phyloP scores from a whole-genome alignment of 2,888 invertebrate species.

The Lagria hirta region DNA sequence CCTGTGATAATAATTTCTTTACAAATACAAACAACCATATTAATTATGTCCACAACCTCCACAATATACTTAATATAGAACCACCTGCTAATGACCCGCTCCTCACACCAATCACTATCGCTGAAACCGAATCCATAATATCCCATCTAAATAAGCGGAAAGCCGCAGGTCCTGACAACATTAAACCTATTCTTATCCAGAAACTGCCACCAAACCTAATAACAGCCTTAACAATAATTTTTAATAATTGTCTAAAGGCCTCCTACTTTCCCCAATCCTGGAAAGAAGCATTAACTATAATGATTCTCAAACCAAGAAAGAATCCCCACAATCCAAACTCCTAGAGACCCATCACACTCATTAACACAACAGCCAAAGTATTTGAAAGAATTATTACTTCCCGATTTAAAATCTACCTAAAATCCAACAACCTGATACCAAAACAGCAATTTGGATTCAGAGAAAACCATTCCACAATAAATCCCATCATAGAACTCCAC shows the following conservation, averaged over 20 bases:
- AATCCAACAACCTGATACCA: conserved; percentile 12
- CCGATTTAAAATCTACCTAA: not conserved
- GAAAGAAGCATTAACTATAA: conserved; percentile 13
- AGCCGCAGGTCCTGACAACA: conserved; percentile 15
- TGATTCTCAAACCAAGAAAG: conserved; percentile 13
- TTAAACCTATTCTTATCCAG: conserved; percentile 2
- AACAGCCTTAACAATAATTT: conserved; percentile 2
- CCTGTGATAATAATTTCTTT: too few species aligned
- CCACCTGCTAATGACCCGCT: too few species aligned
- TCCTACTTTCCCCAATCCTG: conserved; percentile 11
- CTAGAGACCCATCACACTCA: conserved; percentile 15
- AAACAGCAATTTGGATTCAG: conserved; percentile 41
- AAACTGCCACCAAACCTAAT: conserved; percentile 1
- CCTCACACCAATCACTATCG: too few species aligned
- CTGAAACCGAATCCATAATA: too few species aligned
- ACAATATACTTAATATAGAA: too few species aligned
- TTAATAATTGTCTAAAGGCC: conserved; percentile 13
- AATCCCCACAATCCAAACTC: conserved; percentile 4
- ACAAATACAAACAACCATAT: too few species aligned
- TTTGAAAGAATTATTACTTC: conserved; percentile 5
- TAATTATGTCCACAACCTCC: too few species aligned
- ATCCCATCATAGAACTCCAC: conserved; percentile 38
- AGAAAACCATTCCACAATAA: conserved; percentile 35
- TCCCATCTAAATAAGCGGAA: too few species aligned
- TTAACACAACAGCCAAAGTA: conserved; percentile 16